Evolutionary conservation across 1,140 invertebrate species (phyloP), one percentile per base, ranked within the genome.

Genomic region (Sinonovacula constricta): DNA sequence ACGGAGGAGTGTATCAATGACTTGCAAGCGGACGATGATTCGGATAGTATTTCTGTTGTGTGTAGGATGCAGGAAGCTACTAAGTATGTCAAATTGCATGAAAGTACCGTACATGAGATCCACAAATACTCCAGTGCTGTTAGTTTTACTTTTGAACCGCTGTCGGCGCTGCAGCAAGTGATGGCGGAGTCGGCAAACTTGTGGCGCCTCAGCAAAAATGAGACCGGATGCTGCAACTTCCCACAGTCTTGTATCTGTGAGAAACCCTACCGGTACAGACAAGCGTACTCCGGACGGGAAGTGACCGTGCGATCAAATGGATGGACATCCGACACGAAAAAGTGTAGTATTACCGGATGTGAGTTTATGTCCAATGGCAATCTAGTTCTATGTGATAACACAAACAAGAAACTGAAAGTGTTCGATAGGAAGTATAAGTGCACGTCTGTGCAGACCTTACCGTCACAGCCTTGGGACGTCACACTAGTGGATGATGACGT

Each of bases 281-380:
- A 7, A 15, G 62, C 62, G 28, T 62, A 26, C 4, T 45, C 57
- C 12, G 62, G 59, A 14, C 66, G 67, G 24, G 72, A 76, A n/a
- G 33, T 76, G 0, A 57, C 72, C 22, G 72, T 67, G 33, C 72
- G 63, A 57, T 31, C 67, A 60, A 66, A 62, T 15, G 72, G 72
- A 4, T 76, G 72, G 72, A 66, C 62, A 0, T 76, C 67, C 22
- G 72, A 76, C 36, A n/a, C 53, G 12, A 60, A 76, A 14, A n/a
- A 33, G 18, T 76, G 72, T n/a, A 65, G 72, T 49, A 76, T 76
- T 28, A 76, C 72, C n/a, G 72, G 62, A 30, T 76, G 72, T 57
- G 72, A 76, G 33, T 76, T 76, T 34, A 22, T 76, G 10, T 36
- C 60, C 14, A 76, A 76, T 26, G 72, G 62, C 10, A 66, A 76